Conservation (phyloP, 2,797 vertebrate genomes). For the Falco cherrug region DNA sequence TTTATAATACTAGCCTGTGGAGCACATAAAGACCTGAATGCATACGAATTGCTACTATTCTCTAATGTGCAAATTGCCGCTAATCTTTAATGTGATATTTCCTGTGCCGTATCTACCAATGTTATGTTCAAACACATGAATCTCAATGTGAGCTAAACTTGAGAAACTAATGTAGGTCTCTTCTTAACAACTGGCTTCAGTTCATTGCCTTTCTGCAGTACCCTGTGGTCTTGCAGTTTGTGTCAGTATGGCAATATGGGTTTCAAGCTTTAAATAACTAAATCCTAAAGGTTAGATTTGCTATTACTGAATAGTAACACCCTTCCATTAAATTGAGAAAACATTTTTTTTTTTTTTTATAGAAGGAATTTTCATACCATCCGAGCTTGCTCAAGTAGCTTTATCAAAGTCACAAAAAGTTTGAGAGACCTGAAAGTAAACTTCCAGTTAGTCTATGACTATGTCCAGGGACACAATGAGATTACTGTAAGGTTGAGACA, state of each 20-base stretch:
- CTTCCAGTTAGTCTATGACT: not conserved
- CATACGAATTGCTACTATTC: accelerated
- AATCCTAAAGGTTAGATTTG: not conserved
- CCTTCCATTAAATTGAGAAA: not conserved
- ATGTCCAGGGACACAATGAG: not conserved
- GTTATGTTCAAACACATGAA: not conserved
- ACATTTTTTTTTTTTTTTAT: not conserved
- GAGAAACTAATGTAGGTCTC: not conserved
- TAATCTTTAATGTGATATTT: not conserved
- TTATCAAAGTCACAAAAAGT: not conserved
- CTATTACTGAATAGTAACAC: not conserved
- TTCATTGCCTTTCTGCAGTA: not conserved
- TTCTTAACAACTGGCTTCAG: not conserved
- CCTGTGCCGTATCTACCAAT: not conserved
- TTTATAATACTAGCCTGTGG: not conserved
- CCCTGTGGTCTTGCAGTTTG: not conserved
- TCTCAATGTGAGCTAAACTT: not conserved
- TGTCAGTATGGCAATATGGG: not conserved
- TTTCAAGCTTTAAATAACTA: not conserved
- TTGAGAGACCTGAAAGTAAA: not conserved
- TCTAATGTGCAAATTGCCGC: not conserved
- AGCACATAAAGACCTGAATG: not conserved
- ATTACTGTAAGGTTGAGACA: not conserved
- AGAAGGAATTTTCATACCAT: not conserved
- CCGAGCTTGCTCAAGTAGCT: not conserved